phyloP scores from a whole-genome alignment of 2,888 invertebrate genomes.

The Stenodera caucasica region DNA sequence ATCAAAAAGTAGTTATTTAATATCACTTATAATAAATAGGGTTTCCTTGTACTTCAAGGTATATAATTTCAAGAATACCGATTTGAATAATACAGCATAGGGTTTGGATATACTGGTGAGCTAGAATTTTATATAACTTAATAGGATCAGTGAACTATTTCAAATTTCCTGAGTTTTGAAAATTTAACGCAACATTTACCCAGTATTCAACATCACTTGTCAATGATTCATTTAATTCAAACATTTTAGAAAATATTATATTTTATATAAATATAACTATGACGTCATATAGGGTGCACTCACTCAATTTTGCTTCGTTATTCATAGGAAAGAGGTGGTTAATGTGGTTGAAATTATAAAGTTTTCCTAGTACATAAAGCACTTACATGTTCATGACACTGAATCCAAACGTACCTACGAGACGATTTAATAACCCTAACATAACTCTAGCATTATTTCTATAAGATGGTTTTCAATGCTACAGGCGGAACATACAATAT shows the following conservation, averaged over 20 bases:
- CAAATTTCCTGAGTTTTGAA: not conserved
- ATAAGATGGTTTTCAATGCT: conserved; percentile 12
- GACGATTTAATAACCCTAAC: conserved; percentile 30
- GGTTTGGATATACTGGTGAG: too few relatives aligned
- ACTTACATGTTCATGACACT: conserved; percentile 16
- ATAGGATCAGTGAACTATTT: too few relatives aligned
- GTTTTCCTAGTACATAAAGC: conserved; percentile 16
- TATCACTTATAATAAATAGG: too few relatives aligned
- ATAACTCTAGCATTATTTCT: conserved; percentile 25
- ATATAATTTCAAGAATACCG: too few relatives aligned
- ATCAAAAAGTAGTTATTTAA: too few relatives aligned
- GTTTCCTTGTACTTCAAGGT: too few relatives aligned
- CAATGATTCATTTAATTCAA: not conserved
- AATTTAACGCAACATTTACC: not conserved
- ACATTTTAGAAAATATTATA: not conserved
- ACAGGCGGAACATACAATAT: not conserved
- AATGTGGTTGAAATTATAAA: conserved; percentile 23
- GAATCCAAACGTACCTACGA: conserved; percentile 17
- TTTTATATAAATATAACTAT: too few relatives aligned
- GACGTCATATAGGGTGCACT: too few relatives aligned
- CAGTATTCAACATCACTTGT: not conserved
- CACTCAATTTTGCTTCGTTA: conserved; percentile 19
- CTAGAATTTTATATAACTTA: too few relatives aligned
- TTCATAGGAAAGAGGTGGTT: conserved; percentile 13
- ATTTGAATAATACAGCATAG: too few relatives aligned